A percentile compares a stretch with the other conserved stretches of the same genome.
Evolutionary conservation across 2,797 vertebrate species (phyloP).

Genomic region (Semaprochilodus insignis): DNA sequence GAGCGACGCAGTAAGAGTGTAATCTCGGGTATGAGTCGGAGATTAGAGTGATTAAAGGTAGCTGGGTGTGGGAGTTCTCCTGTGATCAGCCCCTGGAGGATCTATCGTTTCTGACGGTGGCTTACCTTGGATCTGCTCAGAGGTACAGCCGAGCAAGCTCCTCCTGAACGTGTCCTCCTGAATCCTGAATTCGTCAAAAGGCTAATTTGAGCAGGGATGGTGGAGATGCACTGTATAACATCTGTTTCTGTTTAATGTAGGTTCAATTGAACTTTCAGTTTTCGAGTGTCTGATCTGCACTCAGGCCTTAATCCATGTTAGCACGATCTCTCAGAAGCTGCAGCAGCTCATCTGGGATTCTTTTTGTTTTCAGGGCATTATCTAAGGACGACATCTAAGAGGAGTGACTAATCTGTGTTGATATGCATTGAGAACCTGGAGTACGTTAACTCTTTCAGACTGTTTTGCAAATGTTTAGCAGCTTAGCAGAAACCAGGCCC

Average conservation of each 20-base stretch:
- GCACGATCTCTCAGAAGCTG: not conserved
- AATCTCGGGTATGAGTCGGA: slow-evolving; percentile 58
- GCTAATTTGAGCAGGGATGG: too few species aligned
- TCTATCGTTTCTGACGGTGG: slow-evolving; percentile 51
- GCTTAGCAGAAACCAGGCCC: not conserved
- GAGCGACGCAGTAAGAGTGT: slow-evolving; percentile 57
- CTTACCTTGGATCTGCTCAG: slow-evolving; percentile 48
- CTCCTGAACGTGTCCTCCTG: not conserved
- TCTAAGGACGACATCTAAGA: not conserved
- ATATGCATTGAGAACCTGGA: not conserved
- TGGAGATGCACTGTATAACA: too few species aligned
- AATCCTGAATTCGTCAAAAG: too few species aligned
- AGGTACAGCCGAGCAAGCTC: slow-evolving; percentile 46
- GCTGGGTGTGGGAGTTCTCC: slow-evolving; percentile 65
- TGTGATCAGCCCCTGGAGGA: slow-evolving; percentile 65
- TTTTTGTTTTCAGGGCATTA: not conserved
- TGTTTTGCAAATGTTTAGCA: not conserved
- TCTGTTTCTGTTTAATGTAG: too few species aligned
- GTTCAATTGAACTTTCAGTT: not conserved
- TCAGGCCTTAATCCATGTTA: too few species aligned
- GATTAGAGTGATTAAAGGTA: slow-evolving; percentile 66
- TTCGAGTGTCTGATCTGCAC: too few species aligned
- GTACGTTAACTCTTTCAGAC: not conserved
- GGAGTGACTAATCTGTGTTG: not conserved
- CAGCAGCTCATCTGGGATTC: not conserved